Evolutionary conservation across 2,888 invertebrate genomes (phyloP).

Genomic region (Dimorphilus gyrociliatus): DNA sequence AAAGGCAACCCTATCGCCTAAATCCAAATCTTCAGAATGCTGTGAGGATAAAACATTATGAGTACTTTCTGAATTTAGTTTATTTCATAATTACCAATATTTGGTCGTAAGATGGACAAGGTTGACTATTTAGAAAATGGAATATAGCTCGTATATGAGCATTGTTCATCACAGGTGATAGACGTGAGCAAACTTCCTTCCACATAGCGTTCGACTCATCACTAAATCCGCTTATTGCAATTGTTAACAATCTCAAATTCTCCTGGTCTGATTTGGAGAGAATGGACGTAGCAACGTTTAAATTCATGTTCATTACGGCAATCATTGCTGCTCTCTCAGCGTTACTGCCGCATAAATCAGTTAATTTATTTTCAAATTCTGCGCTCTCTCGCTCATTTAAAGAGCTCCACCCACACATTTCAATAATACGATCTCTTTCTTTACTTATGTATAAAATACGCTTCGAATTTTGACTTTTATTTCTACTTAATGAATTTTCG

Average conservation of each 20-base stretch:
- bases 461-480: too few species aligned
- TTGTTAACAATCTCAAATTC: conserved; percentile 47
- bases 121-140: conserved; percentile 69
- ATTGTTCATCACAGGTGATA: conserved; percentile 63
- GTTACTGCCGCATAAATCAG: conserved; percentile 37
- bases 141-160: conserved; percentile 79
- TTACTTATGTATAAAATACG: too few species aligned
- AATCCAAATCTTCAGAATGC: conserved; percentile 65
- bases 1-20: conserved; percentile 42
- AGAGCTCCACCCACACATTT: too few species aligned
- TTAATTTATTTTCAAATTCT: too few species aligned
- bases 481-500: too few species aligned
- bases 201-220: conserved; percentile 65
- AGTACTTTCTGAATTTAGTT: not conserved
- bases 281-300: conserved; percentile 52
- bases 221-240: conserved; percentile 59
- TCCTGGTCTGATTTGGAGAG: conserved; percentile 6
- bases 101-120: conserved; percentile 55
- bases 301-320: conserved; percentile 70
- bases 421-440: too few species aligned
- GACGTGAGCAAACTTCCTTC: conserved; percentile 55
- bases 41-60: conserved; percentile 34
- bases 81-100: conserved; percentile 50
- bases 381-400: too few species aligned
- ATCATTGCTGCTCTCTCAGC: conserved; percentile 74